Conservation (phyloP, 2,113 vertebrate genomes). For the Sinocyclocheilus anshuiensis region DNA sequence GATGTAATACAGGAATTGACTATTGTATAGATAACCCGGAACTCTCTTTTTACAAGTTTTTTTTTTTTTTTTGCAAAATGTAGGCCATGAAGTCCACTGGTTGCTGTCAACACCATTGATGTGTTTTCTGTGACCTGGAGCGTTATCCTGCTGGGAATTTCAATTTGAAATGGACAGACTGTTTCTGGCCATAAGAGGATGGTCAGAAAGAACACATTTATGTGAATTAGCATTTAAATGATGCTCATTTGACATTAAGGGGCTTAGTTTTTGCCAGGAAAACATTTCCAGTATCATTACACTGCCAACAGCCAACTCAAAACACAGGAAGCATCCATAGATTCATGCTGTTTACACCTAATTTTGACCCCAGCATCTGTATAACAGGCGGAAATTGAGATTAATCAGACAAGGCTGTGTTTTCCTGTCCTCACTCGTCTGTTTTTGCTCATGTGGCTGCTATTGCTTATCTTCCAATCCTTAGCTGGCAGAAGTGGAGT, state of each 20-base stretch:
- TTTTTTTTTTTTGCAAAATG: neutral
- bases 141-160: slow-evolving; percentile 18
- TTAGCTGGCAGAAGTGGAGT: neutral
- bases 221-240: slow-evolving; percentile 27
- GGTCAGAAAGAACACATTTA: neutral
- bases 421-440: slow-evolving; percentile 1
- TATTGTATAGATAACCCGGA: neutral
- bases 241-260: neutral
- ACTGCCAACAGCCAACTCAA: neutral
- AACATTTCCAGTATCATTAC: neutral
- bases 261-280: neutral
- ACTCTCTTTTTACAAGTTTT: neutral
- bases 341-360: slow-evolving; percentile 5
- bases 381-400: neutral
- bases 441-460: neutral
- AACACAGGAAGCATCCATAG: neutral
- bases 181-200: neutral
- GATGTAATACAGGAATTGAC: neutral
- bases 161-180: neutral
- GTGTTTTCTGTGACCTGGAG: neutral
- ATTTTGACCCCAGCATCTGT: slow-evolving; percentile 8
- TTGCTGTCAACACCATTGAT: neutral
- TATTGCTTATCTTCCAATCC: neutral
- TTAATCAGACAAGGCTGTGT: neutral
- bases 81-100: neutral